phyloP scores from a whole-genome alignment of 2,797 vertebrate genomes.

The Sebastes reedi region DNA sequence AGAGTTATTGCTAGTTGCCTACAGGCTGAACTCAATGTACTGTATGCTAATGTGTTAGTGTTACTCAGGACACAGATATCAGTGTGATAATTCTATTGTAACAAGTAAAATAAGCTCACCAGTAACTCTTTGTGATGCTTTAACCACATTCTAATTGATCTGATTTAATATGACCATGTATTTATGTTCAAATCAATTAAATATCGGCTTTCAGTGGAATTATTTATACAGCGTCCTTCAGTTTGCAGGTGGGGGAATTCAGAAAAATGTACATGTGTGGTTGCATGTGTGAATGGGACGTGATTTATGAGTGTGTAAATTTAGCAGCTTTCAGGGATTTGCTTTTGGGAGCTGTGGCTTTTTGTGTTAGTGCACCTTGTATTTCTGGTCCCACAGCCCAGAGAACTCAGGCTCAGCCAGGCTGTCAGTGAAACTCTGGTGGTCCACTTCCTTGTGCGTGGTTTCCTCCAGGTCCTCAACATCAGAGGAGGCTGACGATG shows the following conservation, averaged over 20 bases:
- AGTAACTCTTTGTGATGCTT: neutral
- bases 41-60: neutral
- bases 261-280: slow-evolving; percentile 11
- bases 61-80: neutral
- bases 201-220: neutral
- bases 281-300: slow-evolving; percentile 18
- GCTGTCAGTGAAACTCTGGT: slow-evolving; percentile 40
- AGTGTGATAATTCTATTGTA: neutral
- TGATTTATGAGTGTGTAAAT: slow-evolving; percentile 61
- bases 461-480: slow-evolving; percentile 38
- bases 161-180: neutral
- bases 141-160: neutral
- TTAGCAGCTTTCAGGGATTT: slow-evolving; percentile 44
- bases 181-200: neutral
- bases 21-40: neutral
- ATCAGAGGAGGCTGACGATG: slow-evolving; percentile 53
- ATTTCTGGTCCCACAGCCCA: slow-evolving; percentile 84
- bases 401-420: slow-evolving; percentile 87
- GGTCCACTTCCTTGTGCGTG: slow-evolving; percentile 12
- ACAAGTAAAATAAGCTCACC: neutral
- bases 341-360: neutral
- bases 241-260: slow-evolving; percentile 1
- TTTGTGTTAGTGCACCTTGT: slow-evolving; percentile 64
- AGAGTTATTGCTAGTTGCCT: neutral
- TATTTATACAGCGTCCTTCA: neutral